Conservation (phyloP, 2,888 invertebrate genomes). For the Phyto melanocephala region DNA sequence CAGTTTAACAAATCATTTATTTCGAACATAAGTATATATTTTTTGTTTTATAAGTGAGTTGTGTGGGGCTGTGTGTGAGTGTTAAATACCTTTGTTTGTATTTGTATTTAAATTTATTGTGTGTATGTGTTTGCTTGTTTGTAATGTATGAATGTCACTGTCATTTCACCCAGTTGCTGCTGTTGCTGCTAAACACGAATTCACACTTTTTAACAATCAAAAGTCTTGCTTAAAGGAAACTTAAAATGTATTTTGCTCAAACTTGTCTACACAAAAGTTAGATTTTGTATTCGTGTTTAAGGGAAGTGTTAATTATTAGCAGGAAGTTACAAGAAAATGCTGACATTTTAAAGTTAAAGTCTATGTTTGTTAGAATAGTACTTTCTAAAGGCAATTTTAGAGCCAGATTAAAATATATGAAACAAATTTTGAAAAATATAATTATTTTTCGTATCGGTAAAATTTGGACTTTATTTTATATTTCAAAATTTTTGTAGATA, state of each 20-base stretch:
- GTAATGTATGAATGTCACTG: constrained; percentile 27
- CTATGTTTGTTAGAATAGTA: too few relatives aligned
- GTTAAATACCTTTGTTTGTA: not conserved
- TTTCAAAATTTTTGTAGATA: too few relatives aligned
- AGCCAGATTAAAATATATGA: too few relatives aligned
- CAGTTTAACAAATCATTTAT: constrained; percentile 43
- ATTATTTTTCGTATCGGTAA: too few relatives aligned
- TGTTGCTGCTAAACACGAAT: constrained; percentile 24
- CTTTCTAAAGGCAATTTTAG: too few relatives aligned
- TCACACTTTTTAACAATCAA: constrained; percentile 56
- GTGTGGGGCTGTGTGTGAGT: not conserved
- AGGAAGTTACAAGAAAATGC: not conserved
- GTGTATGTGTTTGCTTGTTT: not conserved
- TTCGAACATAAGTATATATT: constrained; percentile 11
- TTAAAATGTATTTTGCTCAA: constrained; percentile 32
- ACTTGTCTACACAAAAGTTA: not conserved
- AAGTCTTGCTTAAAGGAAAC: constrained; percentile 43
- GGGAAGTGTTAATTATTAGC: not conserved
- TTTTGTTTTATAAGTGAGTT: not conserved
- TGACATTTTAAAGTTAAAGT: too few relatives aligned
- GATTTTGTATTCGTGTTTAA: not conserved
- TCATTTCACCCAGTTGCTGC: constrained; percentile 31
- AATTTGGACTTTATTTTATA: too few relatives aligned
- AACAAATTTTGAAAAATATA: too few relatives aligned
- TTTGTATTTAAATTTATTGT: not conserved